Base-by-base conservation (phyloP, 1,140 invertebrate species). In the Kradibia gibbosae region DNA sequence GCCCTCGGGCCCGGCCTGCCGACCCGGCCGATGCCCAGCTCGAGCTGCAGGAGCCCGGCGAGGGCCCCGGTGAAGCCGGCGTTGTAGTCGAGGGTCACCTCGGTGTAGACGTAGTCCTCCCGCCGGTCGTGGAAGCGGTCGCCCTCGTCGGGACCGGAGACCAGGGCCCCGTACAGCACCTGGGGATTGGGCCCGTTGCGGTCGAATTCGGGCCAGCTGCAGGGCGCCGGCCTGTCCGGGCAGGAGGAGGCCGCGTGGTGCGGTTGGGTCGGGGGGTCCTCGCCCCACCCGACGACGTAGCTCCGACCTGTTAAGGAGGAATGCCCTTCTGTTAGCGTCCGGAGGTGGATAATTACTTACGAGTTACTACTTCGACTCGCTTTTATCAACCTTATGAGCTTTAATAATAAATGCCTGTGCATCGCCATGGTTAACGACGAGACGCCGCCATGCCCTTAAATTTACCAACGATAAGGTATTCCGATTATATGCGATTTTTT, bases 211-310 rank as follows among this genome's bases (percentile, higher is more conserved):
- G 88, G 83, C 93, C 93, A 94, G 20, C 90, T 91, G 80, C 93
- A 94, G 0, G 89, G 70, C 0, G 85, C 85, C n/a, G 93, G 93
- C 36, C 74, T 85, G 83, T 91, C 86, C 0, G 91, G 91, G 82
- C 93, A 94, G 5, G 93, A 93, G 53, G 93, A 93, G 5, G 92
- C 92, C 13, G 92, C 90, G 84, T 93, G 93, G 83, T 92, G 89
- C 3, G 92, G 92, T 80, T 92, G 89, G 48, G 83, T 87, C 0
- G 94, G 94, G 67, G 92, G 92, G 87, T 94, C 93, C 53, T 88
- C 86, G 1, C 94, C 94, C 85, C 92, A 94, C 11, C 94, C 94
- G 31, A 95, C 92, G 0, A 95, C 93, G 85, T 91, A 95, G 85
- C 94, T 95, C 65, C 92, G 90, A 4, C 94, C 94, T 80, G 88